Conservation (phyloP, 2,797 vertebrate species). For the Rhinoraja longicauda region DNA sequence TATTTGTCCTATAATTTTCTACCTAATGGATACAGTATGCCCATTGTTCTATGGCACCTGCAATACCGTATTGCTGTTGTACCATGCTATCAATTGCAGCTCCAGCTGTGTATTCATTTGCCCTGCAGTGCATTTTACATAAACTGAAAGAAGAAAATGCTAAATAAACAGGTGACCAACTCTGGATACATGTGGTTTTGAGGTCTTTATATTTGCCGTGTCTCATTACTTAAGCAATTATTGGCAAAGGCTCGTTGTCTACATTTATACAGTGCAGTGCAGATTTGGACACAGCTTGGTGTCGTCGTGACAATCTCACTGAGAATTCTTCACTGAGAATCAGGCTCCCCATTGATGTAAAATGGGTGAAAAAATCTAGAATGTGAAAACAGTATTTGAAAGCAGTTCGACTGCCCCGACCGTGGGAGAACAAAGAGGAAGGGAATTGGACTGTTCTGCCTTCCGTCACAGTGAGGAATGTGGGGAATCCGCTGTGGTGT, state of each 20-base stretch:
- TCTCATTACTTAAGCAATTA: background rate
- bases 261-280: background rate
- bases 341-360: background rate
- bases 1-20: slow-evolving; percentile 9
- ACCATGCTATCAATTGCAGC: background rate
- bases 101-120: slow-evolving; percentile 19
- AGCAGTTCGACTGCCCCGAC: too few relatives aligned
- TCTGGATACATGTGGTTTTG: background rate
- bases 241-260: background rate
- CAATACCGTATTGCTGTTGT: background rate
- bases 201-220: background rate
- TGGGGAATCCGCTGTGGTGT: too few relatives aligned
- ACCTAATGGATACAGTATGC: background rate
- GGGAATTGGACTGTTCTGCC: too few relatives aligned
- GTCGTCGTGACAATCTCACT: too few relatives aligned
- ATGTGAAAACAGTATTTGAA: background rate
- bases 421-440: too few relatives aligned
- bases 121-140: background rate
- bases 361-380: background rate
- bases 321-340: background rate
- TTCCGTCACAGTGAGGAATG: too few relatives aligned
- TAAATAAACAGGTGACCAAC: background rate
- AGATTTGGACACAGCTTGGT: background rate
- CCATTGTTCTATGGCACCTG: slow-evolving; percentile 24
- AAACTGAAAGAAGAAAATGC: slow-evolving; percentile 26